A percentile compares a stretch with the other conserved stretches of the same genome.
Conservation (phyloP, 2,797 vertebrate genomes). For the Manis crassicaudata region DNA sequence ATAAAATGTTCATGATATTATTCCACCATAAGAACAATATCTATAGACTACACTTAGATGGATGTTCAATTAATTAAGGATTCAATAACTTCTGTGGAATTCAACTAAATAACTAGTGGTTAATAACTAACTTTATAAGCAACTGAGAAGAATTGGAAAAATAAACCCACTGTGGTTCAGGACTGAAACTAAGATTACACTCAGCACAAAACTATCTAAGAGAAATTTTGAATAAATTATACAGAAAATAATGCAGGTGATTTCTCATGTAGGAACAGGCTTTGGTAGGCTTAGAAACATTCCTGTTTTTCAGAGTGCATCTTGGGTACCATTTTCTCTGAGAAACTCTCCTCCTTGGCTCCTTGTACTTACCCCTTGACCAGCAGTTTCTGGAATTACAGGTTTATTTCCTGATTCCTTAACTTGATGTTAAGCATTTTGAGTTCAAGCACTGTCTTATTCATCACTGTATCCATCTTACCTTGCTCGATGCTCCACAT, state of each 20-base stretch:
- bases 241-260: neutral
- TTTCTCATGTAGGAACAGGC: neutral
- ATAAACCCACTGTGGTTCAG: neutral
- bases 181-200: neutral
- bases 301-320: neutral
- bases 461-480: neutral
- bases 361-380: neutral
- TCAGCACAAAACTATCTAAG: neutral
- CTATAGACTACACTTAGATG: neutral
- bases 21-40: neutral
- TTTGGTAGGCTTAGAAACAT: neutral
- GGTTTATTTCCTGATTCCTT: neutral
- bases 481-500: neutral
- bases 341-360: neutral
- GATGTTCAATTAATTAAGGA: neutral
- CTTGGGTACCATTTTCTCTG: neutral
- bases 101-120: neutral
- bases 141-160: neutral
- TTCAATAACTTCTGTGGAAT: neutral
- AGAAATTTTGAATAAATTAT: neutral
- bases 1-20: neutral
- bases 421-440: neutral
- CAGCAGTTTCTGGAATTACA: neutral
- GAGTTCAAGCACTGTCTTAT: neutral
- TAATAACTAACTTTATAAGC: neutral